These are phyloP conservation scores for Metopia argyrocephala DNA, from an alignment of 2,888 invertebrate species.

Conservation along the genomic window DNA sequence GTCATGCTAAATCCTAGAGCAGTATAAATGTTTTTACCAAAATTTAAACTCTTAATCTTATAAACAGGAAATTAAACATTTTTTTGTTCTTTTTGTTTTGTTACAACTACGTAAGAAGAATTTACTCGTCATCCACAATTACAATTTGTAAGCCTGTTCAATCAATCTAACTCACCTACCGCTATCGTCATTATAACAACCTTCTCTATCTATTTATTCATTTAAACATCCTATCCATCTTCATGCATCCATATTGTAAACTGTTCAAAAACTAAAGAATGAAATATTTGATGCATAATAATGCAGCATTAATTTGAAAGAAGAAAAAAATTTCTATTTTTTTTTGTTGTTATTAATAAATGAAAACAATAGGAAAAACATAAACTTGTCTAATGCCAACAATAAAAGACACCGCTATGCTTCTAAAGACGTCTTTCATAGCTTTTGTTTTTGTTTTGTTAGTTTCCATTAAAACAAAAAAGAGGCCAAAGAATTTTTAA, in stretches of 20 bases:
- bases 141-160: no score
- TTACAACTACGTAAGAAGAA: no score
- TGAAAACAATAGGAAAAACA: no score
- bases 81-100: no score
- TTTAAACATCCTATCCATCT: neutral
- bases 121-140: no score
- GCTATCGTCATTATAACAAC: neutral
- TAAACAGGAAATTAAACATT: no score
- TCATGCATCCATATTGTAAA: conserved; percentile 12
- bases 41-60: no score
- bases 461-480: neutral
- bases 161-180: conserved; percentile 20
- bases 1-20: no score
- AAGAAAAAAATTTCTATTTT: no score
- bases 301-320: neutral
- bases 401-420: conserved; percentile 32
- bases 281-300: conserved; percentile 32
- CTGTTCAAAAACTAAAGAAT: neutral
- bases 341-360: no score
- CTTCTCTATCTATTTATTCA: neutral
- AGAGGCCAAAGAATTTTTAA: conserved; percentile 40
- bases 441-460: no score
- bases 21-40: no score
- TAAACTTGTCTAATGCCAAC: conserved; percentile 30
- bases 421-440: conserved; percentile 43